These are phyloP conservation scores for Psilopogon haemacephalus DNA, from an alignment of 2,113 vertebrate species.

Conservation along the genomic window DNA sequence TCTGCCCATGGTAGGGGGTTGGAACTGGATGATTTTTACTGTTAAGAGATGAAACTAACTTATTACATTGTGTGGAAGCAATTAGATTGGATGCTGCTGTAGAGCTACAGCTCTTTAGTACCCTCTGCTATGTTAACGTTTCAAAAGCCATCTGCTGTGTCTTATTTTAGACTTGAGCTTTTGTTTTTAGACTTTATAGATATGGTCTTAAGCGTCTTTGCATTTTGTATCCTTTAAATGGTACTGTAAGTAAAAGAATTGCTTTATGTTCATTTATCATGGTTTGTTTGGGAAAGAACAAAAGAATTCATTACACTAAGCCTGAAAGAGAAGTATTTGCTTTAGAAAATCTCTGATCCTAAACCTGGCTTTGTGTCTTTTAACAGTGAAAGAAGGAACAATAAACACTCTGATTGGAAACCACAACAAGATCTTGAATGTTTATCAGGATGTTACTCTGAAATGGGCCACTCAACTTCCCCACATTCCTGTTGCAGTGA, in stretches of 20 bases:
- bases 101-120: not conserved
- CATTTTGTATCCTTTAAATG: not conserved
- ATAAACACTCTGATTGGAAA: conserved; percentile 89
- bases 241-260: not conserved
- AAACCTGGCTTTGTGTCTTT: conserved; percentile 32
- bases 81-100: not conserved
- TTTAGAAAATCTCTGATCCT: conserved; percentile 5
- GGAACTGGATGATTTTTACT: not conserved
- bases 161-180: not conserved
- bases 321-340: not conserved
- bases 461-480: conserved; percentile 94
- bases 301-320: not conserved
- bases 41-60: not conserved
- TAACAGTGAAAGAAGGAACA: conserved; percentile 87
- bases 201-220: not conserved
- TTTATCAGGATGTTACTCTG: conserved; percentile 92
- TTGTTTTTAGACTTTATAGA: not conserved
- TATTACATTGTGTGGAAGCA: not conserved
- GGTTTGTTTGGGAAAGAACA: not conserved
- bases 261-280: not conserved
- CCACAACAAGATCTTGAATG: conserved; percentile 88
- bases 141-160: not conserved
- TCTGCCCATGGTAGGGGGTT: too few species aligned
- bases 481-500: conserved; percentile 84
- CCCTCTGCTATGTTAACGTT: not conserved